Evolutionary conservation across 1,140 invertebrate genomes (phyloP), one percentile per base, ranked within the genome.

Genomic region (Meloidogyne chitwoodi): DNA sequence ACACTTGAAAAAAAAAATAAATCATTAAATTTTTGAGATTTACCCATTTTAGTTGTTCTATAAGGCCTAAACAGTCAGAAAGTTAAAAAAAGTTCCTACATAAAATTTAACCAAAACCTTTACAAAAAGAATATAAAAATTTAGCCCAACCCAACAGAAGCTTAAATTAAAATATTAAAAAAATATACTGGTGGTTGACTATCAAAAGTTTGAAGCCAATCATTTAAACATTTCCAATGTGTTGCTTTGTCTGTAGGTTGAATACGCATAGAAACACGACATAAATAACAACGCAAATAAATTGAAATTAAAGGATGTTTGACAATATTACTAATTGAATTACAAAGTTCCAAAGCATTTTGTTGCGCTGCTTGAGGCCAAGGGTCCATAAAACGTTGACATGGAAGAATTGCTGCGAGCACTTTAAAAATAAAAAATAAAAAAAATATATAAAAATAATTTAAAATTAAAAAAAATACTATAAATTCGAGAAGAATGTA

Each of bases 401-500:
- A 75, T 24, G 68, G 74, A 24, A 81, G 34, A 12, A 81, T 38
- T 19, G 48, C 70, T 29, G 76, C 63, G 77, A 76, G 77, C 75
- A 81, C 48, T 62, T 69, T 26, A 67, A 38, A 22, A 44, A n/a
- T 2, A 29, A 69, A 69, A 22, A 14, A 0, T 24, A n/a, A n/a
- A 56, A 41, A 41, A 41, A 41, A 2, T 61, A 34, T 68, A 1
- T 19, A 24, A 27, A 41, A 11, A 22, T 63, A 80, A 19, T 10
- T n/a, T 41, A 24, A 31, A 79, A n/a, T 22, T 34, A 41, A 26
- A 27, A 56, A 10, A 14, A 22, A 62, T 75, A 81, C 80, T 44
- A 74, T 96, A 97, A 12, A 98, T 89, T 38, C 95, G 90, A 24
- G 95, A 95, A 27, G 71, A 61, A 38, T 98, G 90, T 11, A 98